phyloP scores from a whole-genome alignment of 1,140 invertebrate species.

The Dufourea novaeangliae region DNA sequence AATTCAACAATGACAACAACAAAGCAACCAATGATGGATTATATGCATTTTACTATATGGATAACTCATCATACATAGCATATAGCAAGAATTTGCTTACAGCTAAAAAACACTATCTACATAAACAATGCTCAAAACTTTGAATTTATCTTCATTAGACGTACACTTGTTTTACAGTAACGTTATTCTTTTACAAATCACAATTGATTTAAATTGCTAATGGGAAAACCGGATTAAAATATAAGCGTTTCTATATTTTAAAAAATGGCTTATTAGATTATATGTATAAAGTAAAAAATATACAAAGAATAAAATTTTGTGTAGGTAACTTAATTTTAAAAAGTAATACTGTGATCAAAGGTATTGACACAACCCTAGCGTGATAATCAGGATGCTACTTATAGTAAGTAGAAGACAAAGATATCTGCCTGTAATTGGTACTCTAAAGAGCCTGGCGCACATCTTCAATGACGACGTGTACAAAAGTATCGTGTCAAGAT shows the following conservation, averaged over 20 bases:
- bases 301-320: neutral
- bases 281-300: neutral
- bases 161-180: neutral
- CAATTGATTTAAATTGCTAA: neutral
- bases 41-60: too few species aligned
- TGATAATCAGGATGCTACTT: constrained; percentile 83
- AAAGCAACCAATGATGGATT: too few species aligned
- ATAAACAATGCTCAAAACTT: neutral
- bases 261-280: neutral
- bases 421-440: constrained; percentile 87
- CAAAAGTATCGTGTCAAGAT: constrained; percentile 89
- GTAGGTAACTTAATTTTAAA: neutral
- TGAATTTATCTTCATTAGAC: too few species aligned
- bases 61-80: too few species aligned
- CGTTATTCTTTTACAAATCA: neutral
- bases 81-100: too few species aligned
- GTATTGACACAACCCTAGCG: constrained; percentile 85
- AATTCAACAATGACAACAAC: too few species aligned
- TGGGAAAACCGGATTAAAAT: neutral
- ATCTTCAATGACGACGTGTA: constrained; percentile 89
- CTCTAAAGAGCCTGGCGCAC: constrained; percentile 87
- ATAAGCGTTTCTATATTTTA: neutral
- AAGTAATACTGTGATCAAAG: constrained; percentile 59
- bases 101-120: too few species aligned
- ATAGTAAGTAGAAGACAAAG: constrained; percentile 85